Percentiles rank a stretch among this genome's conserved stretches.
Evolutionary conservation across 2,113 vertebrate species (phyloP).

Genomic region (Melanocharis versteri): DNA sequence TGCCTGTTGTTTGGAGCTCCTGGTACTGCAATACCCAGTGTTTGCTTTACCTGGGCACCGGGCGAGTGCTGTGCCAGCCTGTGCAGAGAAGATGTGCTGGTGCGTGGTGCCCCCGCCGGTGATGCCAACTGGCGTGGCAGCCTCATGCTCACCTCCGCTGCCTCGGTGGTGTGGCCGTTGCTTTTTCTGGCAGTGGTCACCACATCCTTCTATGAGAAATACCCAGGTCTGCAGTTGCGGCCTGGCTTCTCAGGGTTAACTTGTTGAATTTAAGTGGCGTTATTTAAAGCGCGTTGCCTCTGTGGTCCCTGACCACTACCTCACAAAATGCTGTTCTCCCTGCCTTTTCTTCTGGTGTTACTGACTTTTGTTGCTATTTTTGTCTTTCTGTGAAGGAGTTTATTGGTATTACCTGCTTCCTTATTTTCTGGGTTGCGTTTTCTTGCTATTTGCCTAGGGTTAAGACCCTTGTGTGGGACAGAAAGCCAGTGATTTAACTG

Average conservation of each 20-base stretch:
- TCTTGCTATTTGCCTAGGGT: not conserved
- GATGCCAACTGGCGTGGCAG: fast-evolving
- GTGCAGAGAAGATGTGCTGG: not conserved
- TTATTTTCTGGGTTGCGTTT: not conserved
- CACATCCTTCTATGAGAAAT: fast-evolving
- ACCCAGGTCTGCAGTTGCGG: not conserved
- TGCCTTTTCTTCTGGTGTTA: not conserved
- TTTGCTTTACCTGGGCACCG: not conserved
- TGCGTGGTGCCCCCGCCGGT: fast-evolving
- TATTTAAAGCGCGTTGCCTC: not conserved
- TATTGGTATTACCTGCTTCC: not conserved
- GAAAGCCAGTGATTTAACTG: not conserved
- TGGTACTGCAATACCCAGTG: fast-evolving
- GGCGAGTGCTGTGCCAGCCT: fast-evolving
- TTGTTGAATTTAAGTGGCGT: not conserved
- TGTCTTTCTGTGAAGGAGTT: not conserved
- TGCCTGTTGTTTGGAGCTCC: not conserved
- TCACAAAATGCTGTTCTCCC: not conserved
- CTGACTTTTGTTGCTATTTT: not conserved
- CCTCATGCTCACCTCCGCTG: not conserved
- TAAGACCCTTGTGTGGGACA: not conserved
- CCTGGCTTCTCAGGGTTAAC: not conserved
- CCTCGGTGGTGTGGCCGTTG: fast-evolving
- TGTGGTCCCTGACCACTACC: not conserved
- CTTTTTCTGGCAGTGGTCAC: not conserved